Evolutionary conservation across 1,140 invertebrate genomes (phyloP).

Genomic region (Drosophila pruinosa): DNA sequence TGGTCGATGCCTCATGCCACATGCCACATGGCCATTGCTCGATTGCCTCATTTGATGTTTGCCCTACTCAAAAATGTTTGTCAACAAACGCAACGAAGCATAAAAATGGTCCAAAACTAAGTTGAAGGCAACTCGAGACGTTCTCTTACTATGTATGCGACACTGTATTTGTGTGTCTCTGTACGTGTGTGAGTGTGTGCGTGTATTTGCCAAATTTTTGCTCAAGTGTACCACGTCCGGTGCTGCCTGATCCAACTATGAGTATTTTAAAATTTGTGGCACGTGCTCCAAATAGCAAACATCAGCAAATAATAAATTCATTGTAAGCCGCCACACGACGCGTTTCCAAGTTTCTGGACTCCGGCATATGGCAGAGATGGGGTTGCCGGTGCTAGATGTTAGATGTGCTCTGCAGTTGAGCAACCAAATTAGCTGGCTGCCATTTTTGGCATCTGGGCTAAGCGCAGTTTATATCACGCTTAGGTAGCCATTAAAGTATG

Average conservation of each 20-base stretch:
- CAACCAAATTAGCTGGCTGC: constrained; percentile 62
- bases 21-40: constrained; percentile 13
- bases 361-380: background rate
- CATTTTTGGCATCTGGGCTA: constrained; percentile 17
- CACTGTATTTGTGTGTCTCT: background rate
- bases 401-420: constrained; percentile 11
- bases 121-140: constrained; percentile 14
- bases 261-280: constrained; percentile 77
- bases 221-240: constrained; percentile 65
- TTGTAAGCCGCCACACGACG: constrained; percentile 54
- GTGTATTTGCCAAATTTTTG: constrained; percentile 52
- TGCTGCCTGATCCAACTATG: constrained; percentile 46
- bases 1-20: background rate
- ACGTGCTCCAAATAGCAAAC: constrained; percentile 81
- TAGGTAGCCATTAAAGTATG: constrained; percentile 55
- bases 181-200: constrained; percentile 7
- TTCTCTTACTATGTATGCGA: constrained; percentile 6
- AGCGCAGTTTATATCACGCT: constrained; percentile 58
- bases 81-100: constrained; percentile 75
- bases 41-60: constrained; percentile 55
- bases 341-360: constrained; percentile 13
- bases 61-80: constrained; percentile 69
- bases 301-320: constrained; percentile 82
- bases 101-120: constrained; percentile 57
- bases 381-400: background rate